Evolutionary conservation across 1,140 invertebrate species (phyloP).

Genomic region (Prorops nasuta): DNA sequence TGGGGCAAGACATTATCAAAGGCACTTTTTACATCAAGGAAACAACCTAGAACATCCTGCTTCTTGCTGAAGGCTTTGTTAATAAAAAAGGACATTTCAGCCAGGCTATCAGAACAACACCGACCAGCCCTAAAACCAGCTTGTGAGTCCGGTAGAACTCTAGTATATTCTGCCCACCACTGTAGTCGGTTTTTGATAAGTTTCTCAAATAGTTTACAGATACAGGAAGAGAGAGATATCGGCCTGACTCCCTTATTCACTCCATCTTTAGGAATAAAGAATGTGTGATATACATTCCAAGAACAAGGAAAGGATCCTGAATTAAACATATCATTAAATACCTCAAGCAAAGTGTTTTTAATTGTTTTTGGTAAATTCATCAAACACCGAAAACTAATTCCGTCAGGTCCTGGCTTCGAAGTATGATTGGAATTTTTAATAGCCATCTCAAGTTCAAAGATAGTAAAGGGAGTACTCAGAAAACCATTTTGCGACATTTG

Average conservation of each 20-base stretch:
- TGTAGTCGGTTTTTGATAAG: background rate
- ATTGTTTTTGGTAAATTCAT: background rate
- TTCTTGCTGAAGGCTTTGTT: background rate
- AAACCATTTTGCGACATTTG: background rate
- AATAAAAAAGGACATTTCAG: background rate
- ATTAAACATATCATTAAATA: too few species aligned
- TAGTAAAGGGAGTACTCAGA: background rate
- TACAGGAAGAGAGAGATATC: background rate
- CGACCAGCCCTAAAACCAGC: background rate
- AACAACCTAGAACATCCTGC: background rate
- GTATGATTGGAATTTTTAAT: background rate
- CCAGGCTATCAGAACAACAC: background rate
- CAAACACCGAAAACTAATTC: background rate
- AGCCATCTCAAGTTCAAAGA: background rate
- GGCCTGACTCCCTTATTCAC: background rate
- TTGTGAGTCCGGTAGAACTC: background rate
- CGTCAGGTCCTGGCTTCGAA: background rate
- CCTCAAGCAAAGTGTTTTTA: background rate
- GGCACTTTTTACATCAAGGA: background rate
- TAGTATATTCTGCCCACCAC: background rate
- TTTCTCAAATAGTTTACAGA: background rate
- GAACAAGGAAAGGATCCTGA: background rate
- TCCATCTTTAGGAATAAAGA: background rate
- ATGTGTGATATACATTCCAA: background rate
- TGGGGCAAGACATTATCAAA: background rate